Conservation (phyloP, 2,797 vertebrate genomes). For the Pelobates cultripes region DNA sequence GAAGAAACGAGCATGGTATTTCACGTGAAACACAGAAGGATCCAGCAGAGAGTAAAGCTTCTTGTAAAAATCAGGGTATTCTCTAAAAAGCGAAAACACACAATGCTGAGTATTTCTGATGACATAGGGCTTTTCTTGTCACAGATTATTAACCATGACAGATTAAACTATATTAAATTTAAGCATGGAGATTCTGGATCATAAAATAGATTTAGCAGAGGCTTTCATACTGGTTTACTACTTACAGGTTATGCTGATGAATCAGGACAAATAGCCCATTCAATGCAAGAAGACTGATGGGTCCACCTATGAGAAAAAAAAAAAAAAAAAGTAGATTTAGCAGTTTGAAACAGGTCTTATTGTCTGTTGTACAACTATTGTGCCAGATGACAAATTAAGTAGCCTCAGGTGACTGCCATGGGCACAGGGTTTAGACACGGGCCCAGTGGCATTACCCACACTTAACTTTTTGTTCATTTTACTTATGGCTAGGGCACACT, state of each 20-base stretch:
- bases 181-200: background rate
- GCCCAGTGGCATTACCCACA: no score
- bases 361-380: no score
- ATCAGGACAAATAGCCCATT: slow-evolving; percentile 95
- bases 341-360: no score
- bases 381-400: no score
- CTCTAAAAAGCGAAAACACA: slow-evolving; percentile 69
- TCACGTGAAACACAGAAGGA: slow-evolving; percentile 90
- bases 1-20: slow-evolving; percentile 93
- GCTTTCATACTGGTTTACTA: slow-evolving; percentile 41
- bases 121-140: background rate
- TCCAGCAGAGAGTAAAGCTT: slow-evolving; percentile 92
- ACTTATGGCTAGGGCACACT: no score
- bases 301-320: slow-evolving; percentile 81
- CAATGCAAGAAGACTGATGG: slow-evolving; percentile 91
- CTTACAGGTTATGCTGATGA: slow-evolving; percentile 96
- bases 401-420: no score
- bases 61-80: slow-evolving; percentile 95
- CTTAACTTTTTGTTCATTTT: no score
- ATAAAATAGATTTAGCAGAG: background rate
- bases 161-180: no score
- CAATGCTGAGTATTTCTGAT: background rate
- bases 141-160: no score
- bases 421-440: no score
- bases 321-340: slow-evolving; percentile 37